A percentile compares a stretch with the other conserved stretches of the same genome.
Conservation (phyloP, 64 coral and sea anemone genomes). For the Montipora capricornis region DNA sequence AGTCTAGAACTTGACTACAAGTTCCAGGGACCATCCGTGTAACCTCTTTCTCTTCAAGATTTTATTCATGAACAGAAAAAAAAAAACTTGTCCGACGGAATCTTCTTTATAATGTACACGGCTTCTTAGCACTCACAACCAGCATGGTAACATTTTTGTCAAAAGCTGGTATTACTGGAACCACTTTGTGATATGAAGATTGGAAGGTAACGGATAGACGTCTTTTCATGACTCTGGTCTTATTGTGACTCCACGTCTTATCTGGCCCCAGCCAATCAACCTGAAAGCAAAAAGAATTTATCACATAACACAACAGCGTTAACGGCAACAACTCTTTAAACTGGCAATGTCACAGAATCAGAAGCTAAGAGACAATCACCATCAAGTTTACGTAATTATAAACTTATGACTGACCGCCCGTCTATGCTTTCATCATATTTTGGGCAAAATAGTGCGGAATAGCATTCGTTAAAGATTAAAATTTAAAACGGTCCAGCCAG, state of each 20-base stretch:
- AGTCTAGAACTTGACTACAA: too few species aligned
- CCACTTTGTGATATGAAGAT: too few species aligned
- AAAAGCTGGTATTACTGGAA: too few species aligned
- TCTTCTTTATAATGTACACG: background rate
- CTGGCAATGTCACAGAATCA: background rate
- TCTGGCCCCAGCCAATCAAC: slow-evolving; percentile 99
- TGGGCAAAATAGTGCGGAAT: background rate
- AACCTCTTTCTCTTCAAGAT: too few species aligned
- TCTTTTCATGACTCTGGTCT: slow-evolving; percentile 81
- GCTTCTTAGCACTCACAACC: background rate
- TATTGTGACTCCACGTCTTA: slow-evolving; percentile 94
- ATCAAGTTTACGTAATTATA: slow-evolving; percentile 5
- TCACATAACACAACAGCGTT: background rate
- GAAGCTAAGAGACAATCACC: slow-evolving; percentile 40
- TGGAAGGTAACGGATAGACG: background rate
- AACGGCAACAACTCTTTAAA: background rate
- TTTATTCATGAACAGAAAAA: background rate
- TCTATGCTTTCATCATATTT: slow-evolving; percentile 25
- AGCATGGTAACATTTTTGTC: too few species aligned
- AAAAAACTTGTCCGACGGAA: background rate
- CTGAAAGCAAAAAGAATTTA: slow-evolving; percentile 35
- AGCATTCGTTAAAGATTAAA: too few species aligned
- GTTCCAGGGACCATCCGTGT: too few species aligned
- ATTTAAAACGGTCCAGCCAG: too few species aligned
- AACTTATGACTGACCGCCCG: slow-evolving; percentile 55